These are phyloP conservation scores for Melikaiella ostensackeni DNA, from an alignment of 2,888 invertebrate species.

Conservation along the genomic window DNA sequence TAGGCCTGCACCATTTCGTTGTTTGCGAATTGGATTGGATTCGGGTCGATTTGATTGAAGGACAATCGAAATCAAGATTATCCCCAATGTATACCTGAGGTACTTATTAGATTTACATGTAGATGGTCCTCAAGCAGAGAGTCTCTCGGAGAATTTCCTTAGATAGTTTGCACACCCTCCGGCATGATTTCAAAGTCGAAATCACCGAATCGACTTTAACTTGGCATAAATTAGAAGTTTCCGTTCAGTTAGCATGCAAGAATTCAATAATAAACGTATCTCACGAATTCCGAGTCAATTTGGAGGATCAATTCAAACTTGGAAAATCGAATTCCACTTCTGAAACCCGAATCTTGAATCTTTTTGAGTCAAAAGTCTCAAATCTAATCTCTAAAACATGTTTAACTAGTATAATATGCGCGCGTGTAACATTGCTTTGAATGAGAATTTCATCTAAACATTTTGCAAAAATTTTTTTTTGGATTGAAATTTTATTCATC, in stretches of 20 bases:
- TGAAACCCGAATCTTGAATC: neutral
- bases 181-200: constrained; percentile 41
- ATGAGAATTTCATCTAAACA: too few species aligned
- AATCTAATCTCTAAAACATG: too few species aligned
- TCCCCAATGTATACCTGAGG: constrained; percentile 31
- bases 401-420: too few species aligned
- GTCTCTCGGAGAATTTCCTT: constrained; percentile 17
- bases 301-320: neutral
- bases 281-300: neutral
- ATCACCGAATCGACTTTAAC: constrained; percentile 66
- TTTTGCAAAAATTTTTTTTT: too few species aligned
- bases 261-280: constrained; percentile 11
- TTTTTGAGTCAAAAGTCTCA: neutral
- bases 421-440: too few species aligned
- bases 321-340: neutral
- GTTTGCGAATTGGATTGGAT: constrained; percentile 11
- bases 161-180: constrained; percentile 43
- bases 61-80: constrained; percentile 36
- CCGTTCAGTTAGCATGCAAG: constrained; percentile 22
- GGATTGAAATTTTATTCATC: too few species aligned
- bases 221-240: constrained; percentile 71
- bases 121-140: constrained; percentile 72
- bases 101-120: constrained; percentile 75
- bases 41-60: constrained; percentile 25
- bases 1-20: neutral